Conservation (phyloP, 1,140 invertebrate species). For the Tetranychus urticae region DNA sequence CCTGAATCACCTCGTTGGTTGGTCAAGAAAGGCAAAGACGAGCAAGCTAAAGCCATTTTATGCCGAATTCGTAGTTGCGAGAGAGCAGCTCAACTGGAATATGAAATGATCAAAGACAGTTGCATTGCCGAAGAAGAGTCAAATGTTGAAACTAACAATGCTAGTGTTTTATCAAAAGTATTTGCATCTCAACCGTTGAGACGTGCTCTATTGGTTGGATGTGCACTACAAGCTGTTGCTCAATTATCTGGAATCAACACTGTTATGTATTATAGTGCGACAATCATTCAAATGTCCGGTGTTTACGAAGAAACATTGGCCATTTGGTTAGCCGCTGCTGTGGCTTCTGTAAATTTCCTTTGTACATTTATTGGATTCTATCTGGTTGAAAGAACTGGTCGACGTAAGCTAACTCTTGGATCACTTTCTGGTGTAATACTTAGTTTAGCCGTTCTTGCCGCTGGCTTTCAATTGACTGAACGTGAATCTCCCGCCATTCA, state of each 20-base stretch:
- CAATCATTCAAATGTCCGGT: slow-evolving; percentile 36
- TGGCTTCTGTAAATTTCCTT: slow-evolving; percentile 29
- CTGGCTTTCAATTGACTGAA: slow-evolving; percentile 27
- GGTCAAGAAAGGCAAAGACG: slow-evolving; percentile 15
- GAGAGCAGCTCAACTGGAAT: slow-evolving; percentile 17
- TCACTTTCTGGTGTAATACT: slow-evolving; percentile 27
- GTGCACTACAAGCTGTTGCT: slow-evolving; percentile 30
- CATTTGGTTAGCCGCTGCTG: slow-evolving; percentile 35
- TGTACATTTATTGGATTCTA: slow-evolving; percentile 32
- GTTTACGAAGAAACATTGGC: slow-evolving; percentile 26
- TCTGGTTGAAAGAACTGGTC: slow-evolving; percentile 33
- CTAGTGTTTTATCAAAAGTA: not conserved
- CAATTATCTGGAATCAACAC: slow-evolving; percentile 37
- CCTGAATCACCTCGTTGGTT: slow-evolving; percentile 36
- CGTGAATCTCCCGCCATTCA: slow-evolving; percentile 22
- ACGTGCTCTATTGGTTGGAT: slow-evolving; percentile 32
- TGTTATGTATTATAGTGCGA: slow-evolving; percentile 31
- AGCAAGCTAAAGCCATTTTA: slow-evolving; percentile 23
- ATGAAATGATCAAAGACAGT: slow-evolving; percentile 17
- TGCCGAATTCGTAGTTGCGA: slow-evolving; percentile 20
- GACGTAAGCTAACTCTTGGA: slow-evolving; percentile 27
- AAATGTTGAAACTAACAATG: not conserved
- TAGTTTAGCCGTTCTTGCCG: slow-evolving; percentile 23
- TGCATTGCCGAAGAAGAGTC: slow-evolving; percentile 1
- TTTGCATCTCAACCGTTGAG: slow-evolving; percentile 13